These are phyloP conservation scores for Drosophila mojavensis DNA, from an alignment of 1,140 invertebrate genomes.

Conservation along the genomic window DNA sequence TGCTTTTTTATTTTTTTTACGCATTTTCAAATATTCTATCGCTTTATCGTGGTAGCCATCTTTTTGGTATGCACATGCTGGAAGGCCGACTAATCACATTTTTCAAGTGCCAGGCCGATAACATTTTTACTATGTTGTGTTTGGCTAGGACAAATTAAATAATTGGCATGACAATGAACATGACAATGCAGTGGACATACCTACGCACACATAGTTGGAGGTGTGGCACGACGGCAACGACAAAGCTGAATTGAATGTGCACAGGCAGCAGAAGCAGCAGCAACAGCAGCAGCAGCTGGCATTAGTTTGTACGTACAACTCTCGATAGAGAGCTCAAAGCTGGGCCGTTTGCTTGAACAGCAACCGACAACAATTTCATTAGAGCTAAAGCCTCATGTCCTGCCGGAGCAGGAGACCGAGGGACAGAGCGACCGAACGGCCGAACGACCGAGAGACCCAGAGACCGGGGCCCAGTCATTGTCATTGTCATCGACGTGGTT, in stretches of 20 bases:
- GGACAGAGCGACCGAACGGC: neutral
- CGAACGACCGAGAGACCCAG: neutral
- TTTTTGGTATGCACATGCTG: slow-evolving; percentile 21
- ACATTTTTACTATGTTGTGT: slow-evolving; percentile 33
- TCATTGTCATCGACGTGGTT: slow-evolving; percentile 35
- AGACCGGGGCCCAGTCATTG: slow-evolving; percentile 20
- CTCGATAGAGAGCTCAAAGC: slow-evolving; percentile 12
- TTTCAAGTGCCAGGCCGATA: slow-evolving; percentile 19
- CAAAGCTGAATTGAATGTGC: slow-evolving; percentile 11
- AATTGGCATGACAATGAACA: slow-evolving; percentile 75
- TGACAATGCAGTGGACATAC: slow-evolving; percentile 50
- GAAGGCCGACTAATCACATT: slow-evolving; percentile 58
- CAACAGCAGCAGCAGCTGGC: neutral
- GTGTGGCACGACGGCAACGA: slow-evolving; percentile 27
- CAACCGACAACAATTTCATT: slow-evolving; percentile 75
- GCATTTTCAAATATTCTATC: slow-evolving; percentile 2
- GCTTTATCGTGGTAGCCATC: neutral
- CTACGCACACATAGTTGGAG: slow-evolving; percentile 34
- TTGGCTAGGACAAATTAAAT: slow-evolving; percentile 73
- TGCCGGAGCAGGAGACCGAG: slow-evolving; percentile 2
- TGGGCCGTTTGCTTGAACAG: slow-evolving; percentile 43
- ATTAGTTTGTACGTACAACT: slow-evolving; percentile 1
- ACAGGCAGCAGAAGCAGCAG: neutral
- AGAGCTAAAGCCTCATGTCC: slow-evolving; percentile 58
- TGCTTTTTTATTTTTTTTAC: neutral